phyloP scores from a whole-genome alignment of 2,113 vertebrate genomes.

The Maccullochella peelii region DNA sequence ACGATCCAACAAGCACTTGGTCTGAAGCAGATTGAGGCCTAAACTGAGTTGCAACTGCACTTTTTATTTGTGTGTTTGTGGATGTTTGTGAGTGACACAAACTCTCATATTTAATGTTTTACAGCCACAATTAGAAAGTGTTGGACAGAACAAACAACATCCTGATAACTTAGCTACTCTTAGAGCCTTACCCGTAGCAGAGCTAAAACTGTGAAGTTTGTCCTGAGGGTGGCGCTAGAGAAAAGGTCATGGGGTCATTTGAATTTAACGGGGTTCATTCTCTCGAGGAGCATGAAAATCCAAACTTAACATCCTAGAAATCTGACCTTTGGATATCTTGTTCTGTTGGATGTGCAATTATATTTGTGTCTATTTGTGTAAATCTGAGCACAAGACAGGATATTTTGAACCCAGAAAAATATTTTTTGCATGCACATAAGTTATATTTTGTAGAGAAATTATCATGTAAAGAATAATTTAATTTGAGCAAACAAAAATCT shows the following conservation, averaged over 20 bases:
- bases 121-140: neutral
- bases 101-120: neutral
- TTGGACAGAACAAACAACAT: neutral
- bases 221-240: neutral
- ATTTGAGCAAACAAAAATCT: neutral
- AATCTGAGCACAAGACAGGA: neutral
- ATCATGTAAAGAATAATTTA: neutral
- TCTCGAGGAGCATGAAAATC: too few species aligned
- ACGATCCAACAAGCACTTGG: neutral
- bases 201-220: neutral
- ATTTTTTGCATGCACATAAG: neutral
- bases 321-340: neutral
- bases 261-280: too few species aligned
- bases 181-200: neutral
- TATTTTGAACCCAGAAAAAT: neutral
- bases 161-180: neutral
- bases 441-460: neutral
- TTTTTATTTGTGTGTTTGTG: neutral
- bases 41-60: neutral
- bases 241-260: neutral
- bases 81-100: neutral
- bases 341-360: neutral
- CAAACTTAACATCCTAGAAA: too few species aligned
- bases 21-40: neutral
- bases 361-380: too few species aligned